Evolutionary conservation across 1,140 invertebrate genomes (phyloP).

Genomic region (Heliothis subflexa): DNA sequence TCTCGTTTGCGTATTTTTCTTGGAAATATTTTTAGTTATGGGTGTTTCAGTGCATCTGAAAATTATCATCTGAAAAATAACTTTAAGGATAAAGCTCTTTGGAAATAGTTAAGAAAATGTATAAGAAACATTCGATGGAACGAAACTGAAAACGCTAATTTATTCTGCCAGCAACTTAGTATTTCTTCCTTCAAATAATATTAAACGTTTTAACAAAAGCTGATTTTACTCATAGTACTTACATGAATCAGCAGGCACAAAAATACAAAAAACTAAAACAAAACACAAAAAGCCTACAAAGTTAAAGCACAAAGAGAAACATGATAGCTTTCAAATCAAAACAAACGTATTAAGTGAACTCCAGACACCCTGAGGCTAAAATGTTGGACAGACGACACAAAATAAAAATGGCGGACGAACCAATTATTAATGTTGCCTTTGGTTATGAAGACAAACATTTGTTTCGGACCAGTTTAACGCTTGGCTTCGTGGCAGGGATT

Average conservation of each 20-base stretch:
- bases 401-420: constrained; percentile 51
- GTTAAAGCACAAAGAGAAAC: not conserved
- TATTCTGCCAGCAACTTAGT: no score
- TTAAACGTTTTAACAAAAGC: no score
- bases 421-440: constrained; percentile 60
- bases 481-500: constrained; percentile 34
- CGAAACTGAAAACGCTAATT: no score
- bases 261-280: not conserved
- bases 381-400: constrained; percentile 49
- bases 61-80: no score
- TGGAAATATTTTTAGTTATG: constrained; percentile 16
- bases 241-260: not conserved
- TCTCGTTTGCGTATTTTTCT: constrained; percentile 27
- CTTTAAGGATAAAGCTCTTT: no score
- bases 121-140: not conserved
- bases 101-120: no score
- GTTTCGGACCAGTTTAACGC: constrained; percentile 56
- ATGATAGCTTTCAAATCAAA: constrained; percentile 22
- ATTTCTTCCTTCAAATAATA: no score
- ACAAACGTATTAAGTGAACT: constrained; percentile 1
- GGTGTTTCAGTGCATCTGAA: no score
- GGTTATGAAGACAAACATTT: constrained; percentile 59
- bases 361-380: constrained; percentile 20
- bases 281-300: not conserved
- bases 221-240: no score